These are phyloP conservation scores for Paralichthys olivaceus DNA, from an alignment of 2,113 vertebrate species.

Conservation along the genomic window DNA sequence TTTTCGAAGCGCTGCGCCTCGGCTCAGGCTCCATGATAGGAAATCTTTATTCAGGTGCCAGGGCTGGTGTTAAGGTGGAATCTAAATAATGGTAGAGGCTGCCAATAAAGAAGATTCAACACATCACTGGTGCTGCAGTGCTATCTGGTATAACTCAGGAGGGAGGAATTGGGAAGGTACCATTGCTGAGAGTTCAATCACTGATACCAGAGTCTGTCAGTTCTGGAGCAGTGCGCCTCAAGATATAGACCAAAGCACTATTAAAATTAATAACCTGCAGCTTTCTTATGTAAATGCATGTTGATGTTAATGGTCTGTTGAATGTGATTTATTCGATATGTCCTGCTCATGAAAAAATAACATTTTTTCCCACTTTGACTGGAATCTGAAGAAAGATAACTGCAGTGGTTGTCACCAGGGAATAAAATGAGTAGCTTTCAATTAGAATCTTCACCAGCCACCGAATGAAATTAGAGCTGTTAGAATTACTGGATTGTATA, in stretches of 20 bases:
- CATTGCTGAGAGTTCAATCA: constrained; percentile 3
- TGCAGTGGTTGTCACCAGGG: background rate
- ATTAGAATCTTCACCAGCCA: background rate
- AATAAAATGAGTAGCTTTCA: background rate
- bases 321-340: background rate
- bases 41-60: constrained; percentile 65
- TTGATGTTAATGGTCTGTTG: background rate
- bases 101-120: constrained; percentile 49
- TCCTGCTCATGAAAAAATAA: background rate
- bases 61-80: constrained; percentile 41
- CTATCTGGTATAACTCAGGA: constrained; percentile 2
- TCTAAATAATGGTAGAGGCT: constrained; percentile 42
- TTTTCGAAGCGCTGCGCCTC: constrained; percentile 46
- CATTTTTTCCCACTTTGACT: background rate
- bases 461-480: too few relatives aligned
- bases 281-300: background rate
- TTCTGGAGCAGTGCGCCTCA: background rate
- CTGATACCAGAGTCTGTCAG: background rate
- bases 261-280: background rate
- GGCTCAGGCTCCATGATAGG: constrained; percentile 37
- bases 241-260: background rate
- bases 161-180: background rate
- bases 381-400: background rate
- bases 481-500: background rate
- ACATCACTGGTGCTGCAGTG: constrained; percentile 17